phyloP scores from a whole-genome alignment of 2,113 vertebrate species.

The Xyliphius kryptos region DNA sequence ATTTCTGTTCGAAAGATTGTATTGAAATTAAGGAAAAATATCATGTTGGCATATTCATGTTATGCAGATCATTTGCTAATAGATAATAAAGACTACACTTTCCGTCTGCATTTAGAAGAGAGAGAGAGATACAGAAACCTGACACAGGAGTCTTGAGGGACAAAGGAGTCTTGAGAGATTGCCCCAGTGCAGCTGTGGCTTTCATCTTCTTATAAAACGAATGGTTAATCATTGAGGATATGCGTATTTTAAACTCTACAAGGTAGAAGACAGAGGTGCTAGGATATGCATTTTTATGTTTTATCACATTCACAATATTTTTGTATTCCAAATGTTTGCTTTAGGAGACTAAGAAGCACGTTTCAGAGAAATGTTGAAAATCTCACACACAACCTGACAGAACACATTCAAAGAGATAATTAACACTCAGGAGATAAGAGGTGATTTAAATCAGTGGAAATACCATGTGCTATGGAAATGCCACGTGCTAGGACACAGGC shows the following conservation, averaged over 20 bases:
- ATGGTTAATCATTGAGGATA: neutral
- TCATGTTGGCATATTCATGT: neutral
- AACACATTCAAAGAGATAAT: constrained; percentile 18
- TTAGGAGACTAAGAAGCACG: too few species aligned
- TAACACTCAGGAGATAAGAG: constrained; percentile 20
- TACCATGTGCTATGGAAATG: neutral
- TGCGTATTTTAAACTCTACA: too few species aligned
- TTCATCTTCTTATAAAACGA: neutral
- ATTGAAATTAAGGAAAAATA: neutral
- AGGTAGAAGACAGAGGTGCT: too few species aligned
- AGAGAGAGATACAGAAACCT: constrained; percentile 4
- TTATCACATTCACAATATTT: too few species aligned
- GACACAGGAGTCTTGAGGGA: neutral
- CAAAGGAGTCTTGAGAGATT: neutral
- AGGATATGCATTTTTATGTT: too few species aligned
- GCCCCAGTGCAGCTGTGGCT: neutral
- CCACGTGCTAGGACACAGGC: neutral
- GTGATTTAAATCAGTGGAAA: constrained; percentile 29
- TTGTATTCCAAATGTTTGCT: too few species aligned
- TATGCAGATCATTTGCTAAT: neutral
- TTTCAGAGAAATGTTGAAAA: too few species aligned
- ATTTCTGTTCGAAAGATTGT: too few species aligned
- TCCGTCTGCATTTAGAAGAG: neutral
- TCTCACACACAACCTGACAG: neutral
- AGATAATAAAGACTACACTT: too few species aligned